Evolutionary conservation across 2,888 invertebrate genomes (phyloP).

Genomic region (Julus scandinavius): DNA sequence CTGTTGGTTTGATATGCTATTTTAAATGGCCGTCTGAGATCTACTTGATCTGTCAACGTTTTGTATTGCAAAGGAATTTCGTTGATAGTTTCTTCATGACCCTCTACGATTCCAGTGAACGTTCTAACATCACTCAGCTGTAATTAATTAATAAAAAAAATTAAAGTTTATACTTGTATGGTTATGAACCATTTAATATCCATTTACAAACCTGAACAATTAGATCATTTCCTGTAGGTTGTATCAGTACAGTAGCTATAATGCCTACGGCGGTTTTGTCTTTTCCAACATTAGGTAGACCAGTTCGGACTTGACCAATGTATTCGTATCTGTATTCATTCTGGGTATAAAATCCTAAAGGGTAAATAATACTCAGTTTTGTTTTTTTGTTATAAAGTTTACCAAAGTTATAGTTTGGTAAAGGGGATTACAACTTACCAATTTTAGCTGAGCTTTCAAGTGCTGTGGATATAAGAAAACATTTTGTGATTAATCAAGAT

Average conservation of each 20-base stretch:
- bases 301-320: constrained; percentile 52
- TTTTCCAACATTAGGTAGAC: constrained; percentile 52
- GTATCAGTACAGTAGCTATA: constrained; percentile 60
- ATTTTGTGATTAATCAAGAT: neutral
- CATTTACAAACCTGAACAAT: constrained; percentile 60
- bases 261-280: constrained; percentile 49
- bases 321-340: constrained; percentile 55
- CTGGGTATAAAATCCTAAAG: constrained; percentile 50
- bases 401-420: neutral
- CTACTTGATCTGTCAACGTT: constrained; percentile 21
- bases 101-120: neutral
- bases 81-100: constrained; percentile 18
- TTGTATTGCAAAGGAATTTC: constrained; percentile 50
- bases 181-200: neutral
- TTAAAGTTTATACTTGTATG: neutral
- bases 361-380: neutral
- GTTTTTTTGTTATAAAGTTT: neutral
- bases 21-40: constrained; percentile 50
- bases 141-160: neutral
- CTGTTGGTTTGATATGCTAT: constrained; percentile 49
- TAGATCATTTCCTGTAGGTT: constrained; percentile 60
- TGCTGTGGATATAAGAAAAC: neutral
- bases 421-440: constrained; percentile 35
- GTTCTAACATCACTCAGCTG: constrained; percentile 33
- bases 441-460: constrained; percentile 44